These are phyloP conservation scores for Acanthosepion esculentum DNA, from an alignment of 2,888 invertebrate genomes.

Conservation along the genomic window DNA sequence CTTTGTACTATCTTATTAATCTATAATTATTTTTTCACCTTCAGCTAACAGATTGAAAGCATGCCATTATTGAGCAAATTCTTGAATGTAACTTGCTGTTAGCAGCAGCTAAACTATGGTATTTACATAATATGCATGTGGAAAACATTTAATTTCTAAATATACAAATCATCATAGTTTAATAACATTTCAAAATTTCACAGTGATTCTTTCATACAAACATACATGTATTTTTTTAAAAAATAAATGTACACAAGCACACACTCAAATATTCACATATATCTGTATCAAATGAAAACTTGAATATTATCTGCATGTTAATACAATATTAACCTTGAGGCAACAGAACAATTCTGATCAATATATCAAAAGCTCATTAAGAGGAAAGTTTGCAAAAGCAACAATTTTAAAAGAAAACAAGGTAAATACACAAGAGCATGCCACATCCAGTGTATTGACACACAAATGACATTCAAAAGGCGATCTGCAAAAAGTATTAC, in stretches of 20 bases:
- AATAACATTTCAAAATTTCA: conserved; percentile 33
- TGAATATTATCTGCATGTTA: conserved; percentile 41
- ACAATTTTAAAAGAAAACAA: conserved; percentile 37
- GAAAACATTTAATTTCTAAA: conserved; percentile 18
- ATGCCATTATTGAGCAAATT: conserved; percentile 46
- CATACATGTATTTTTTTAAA: not conserved
- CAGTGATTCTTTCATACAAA: not conserved
- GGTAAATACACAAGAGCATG: conserved; percentile 45
- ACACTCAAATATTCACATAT: conserved; percentile 2
- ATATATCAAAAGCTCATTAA: conserved; percentile 47
- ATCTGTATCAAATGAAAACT: not conserved
- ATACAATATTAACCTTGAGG: conserved; percentile 39
- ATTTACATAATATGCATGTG: not conserved
- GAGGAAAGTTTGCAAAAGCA: conserved; percentile 47
- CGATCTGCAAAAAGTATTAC: conserved; percentile 44
- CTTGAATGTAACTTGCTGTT: not conserved
- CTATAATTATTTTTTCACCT: not conserved
- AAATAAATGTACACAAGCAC: conserved; percentile 6
- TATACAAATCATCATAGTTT: not conserved
- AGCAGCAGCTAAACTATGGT: not conserved
- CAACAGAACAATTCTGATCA: not conserved
- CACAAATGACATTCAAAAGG: conserved; percentile 45
- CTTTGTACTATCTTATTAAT: not conserved
- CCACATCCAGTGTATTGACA: conserved; percentile 40
- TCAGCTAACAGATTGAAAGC: conserved; percentile 45